Evolutionary conservation across 1,140 invertebrate species (phyloP).

Genomic region (Tribolium madens): DNA sequence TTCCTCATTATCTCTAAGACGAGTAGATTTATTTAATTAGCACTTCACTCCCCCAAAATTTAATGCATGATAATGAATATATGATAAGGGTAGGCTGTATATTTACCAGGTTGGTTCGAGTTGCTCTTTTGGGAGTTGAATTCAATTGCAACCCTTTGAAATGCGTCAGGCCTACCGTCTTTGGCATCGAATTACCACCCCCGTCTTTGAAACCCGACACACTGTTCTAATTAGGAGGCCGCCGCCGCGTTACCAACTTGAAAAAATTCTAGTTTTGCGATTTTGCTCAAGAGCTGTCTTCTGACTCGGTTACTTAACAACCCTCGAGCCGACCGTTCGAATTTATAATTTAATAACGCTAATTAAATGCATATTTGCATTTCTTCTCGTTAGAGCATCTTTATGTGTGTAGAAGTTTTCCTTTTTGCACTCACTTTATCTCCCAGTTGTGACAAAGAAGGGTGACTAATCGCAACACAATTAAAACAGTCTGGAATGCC

Average conservation of each 20-base stretch:
- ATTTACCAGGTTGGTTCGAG: conserved; percentile 56
- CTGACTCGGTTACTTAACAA: conserved; percentile 19
- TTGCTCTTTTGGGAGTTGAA: conserved; percentile 58
- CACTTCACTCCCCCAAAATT: conserved; percentile 32
- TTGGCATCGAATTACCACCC: conserved; percentile 50
- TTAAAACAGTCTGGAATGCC: conserved; percentile 62
- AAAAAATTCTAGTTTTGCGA: not conserved
- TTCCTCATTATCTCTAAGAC: not conserved
- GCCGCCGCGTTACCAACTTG: not conserved
- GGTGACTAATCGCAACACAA: conserved; percentile 59
- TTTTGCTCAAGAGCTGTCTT: not conserved
- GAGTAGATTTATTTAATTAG: conserved; percentile 28
- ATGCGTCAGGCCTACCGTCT: conserved; percentile 52
- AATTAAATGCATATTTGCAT: conserved; percentile 64
- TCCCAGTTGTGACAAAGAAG: conserved; percentile 49
- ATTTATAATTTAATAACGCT: conserved; percentile 64
- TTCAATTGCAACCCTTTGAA: conserved; percentile 61
- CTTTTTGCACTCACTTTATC: not conserved
- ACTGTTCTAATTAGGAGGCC: conserved; percentile 38
- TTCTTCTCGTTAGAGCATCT: conserved; percentile 55
- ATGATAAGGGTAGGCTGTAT: conserved; percentile 58
- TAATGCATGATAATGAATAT: conserved; percentile 56
- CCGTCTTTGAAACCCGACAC: conserved; percentile 41
- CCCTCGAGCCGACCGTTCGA: conserved; percentile 51
- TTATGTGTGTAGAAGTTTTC: conserved; percentile 44